phyloP scores from a whole-genome alignment of 2,113 vertebrate species.

The Epinephelus cyanopodus region DNA sequence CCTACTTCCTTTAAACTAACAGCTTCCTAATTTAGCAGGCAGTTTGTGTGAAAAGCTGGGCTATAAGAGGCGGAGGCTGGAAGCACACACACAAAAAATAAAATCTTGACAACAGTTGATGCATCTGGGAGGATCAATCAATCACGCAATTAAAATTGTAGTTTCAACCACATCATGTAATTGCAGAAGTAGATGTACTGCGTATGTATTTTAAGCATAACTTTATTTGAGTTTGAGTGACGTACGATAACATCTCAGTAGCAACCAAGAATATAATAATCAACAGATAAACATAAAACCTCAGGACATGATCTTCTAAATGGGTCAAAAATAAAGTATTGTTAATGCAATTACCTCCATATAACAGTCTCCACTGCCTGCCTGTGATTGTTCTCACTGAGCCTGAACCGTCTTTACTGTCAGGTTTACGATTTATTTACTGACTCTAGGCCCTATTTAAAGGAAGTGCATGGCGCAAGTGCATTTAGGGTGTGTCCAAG shows the following conservation, averaged over 20 bases:
- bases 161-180: slow-evolving; percentile 2
- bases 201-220: not conserved
- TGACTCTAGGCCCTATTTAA: not conserved
- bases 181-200: not conserved
- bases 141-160: not conserved
- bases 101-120: not conserved
- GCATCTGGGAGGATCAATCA: slow-evolving; percentile 18
- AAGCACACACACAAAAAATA: not conserved
- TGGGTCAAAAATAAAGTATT: not conserved
- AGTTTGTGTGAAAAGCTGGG: slow-evolving; percentile 6
- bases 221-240: slow-evolving; percentile 5
- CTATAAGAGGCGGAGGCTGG: not conserved
- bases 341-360: not conserved
- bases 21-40: slow-evolving; percentile 49
- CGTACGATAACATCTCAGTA: not conserved
- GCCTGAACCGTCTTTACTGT: not conserved
- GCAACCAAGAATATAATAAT: not conserved
- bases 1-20: slow-evolving; percentile 64
- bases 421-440: not conserved
- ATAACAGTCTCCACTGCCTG: not conserved
- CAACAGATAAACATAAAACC: not conserved
- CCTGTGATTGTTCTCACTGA: not conserved
- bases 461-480: not conserved
- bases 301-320: not conserved
- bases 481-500: not conserved